Percentiles rank a stretch among this genome's conserved stretches.
phyloP scores from a whole-genome alignment of 1,140 invertebrate genomes.

The Thaumatotibia leucotreta region DNA sequence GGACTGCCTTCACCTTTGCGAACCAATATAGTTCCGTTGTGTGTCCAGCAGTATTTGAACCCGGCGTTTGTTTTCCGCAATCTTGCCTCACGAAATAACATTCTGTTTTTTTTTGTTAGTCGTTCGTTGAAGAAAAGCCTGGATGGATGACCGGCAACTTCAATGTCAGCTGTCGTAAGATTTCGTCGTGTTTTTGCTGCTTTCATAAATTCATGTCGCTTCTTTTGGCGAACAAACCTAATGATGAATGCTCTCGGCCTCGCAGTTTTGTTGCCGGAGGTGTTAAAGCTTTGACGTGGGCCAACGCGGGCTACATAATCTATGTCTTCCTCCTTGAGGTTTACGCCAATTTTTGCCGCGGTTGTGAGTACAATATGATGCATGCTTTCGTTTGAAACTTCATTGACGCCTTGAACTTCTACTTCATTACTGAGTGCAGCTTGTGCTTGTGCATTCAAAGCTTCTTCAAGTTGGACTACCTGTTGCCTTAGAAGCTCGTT shows the following conservation, averaged over 20 bases:
- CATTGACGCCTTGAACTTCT: neutral
- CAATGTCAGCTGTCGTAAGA: neutral
- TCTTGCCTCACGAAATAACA: neutral
- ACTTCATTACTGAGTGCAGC: neutral
- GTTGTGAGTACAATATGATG: no score
- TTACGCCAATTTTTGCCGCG: neutral
- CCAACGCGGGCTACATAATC: neutral
- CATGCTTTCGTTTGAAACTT: neutral
- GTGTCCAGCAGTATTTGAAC: neutral
- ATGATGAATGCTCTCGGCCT: no score
- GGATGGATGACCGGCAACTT: neutral
- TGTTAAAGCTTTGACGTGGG: no score
- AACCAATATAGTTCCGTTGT: neutral
- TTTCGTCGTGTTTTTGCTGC: neutral
- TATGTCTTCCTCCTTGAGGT: neutral
- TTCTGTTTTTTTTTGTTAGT: neutral
- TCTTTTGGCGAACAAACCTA: neutral
- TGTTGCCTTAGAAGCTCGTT: no score
- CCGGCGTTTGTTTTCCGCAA: neutral
- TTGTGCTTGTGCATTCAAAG: no score
- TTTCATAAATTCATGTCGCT: neutral
- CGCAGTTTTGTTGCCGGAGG: no score
- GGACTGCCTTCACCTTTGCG: neutral
- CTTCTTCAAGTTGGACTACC: no score
- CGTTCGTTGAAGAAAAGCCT: neutral